Base-by-base conservation (phyloP, 2,888 invertebrate genomes). In the Drosophila longiperda region DNA sequence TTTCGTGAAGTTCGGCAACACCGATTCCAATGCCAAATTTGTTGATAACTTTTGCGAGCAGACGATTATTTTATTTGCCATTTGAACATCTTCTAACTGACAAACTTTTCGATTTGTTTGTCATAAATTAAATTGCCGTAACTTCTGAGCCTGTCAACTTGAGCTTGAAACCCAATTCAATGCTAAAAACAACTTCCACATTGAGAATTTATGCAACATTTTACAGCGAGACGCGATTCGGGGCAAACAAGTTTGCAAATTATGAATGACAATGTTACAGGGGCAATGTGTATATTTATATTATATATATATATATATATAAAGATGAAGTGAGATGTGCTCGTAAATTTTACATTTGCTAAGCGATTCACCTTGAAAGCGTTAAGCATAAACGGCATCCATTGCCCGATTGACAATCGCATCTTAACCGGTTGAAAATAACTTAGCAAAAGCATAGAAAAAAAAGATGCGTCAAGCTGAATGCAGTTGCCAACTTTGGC, bases 311-410 rank as follows among this genome's bases (percentile, higher is more conserved):
- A 29, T 55, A 58, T 69, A 26, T 29, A 7, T 29, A 45, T 12
- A 45, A 1, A 23, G 15, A 23, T 23, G 2, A 23, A 23, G 15
- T 8, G 45, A 45, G 12, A 64, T 75, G 55, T 55, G 78, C 53
- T 62, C 75, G 78, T 88, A 71, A 69, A 74, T 67, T 74, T 80
- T 70, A 88, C 81, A 88, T 59, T 59, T 20, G n/a, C 45, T 54
- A 53, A 48, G 45, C 48, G 54, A 84, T 68, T 85, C 86, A 89
- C 84, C 84, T 85, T 85, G 88, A 89, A 66, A 62, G 64, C 73
- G 52, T 58, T 65, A 58, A 70, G 48, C 70, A 83, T 82, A 83
- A 69, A 57, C 64, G 20, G 23, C 57, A 52, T 45, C 45, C 54
- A 42, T 53, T 54, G 64, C 33, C 60, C 67, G 64, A 57, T 67